Evolutionary conservation across 2,113 vertebrate species (phyloP).

Genomic region (Marcusenius ussheri): DNA sequence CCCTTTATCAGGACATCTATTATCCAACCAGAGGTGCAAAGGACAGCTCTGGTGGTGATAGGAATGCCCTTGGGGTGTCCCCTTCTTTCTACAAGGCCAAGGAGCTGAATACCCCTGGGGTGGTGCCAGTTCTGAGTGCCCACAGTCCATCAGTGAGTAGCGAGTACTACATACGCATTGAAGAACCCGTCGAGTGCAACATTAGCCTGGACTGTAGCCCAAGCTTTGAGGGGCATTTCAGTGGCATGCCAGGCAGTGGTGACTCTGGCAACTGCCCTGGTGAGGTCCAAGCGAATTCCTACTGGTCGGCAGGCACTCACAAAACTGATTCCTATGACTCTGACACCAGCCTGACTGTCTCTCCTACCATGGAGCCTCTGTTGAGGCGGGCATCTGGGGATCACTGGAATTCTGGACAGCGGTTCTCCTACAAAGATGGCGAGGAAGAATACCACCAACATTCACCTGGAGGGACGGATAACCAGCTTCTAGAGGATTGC

Average conservation of each 20-base stretch:
- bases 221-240: conserved; percentile 45
- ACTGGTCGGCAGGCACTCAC: conserved; percentile 52
- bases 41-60: conserved; percentile 50
- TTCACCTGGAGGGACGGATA: conserved; percentile 35
- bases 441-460: conserved; percentile 40
- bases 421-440: conserved; percentile 41
- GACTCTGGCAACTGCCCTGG: conserved; percentile 22
- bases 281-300: conserved; percentile 41
- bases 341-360: conserved; percentile 61
- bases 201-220: conserved; percentile 70
- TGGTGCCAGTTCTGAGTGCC: conserved; percentile 87
- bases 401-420: conserved; percentile 35
- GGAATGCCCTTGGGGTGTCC: conserved; percentile 65
- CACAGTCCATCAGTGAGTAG: conserved; percentile 89
- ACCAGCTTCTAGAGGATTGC: conserved; percentile 42
- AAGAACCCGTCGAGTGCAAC: conserved; percentile 72
- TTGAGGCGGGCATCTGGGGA: conserved; percentile 47
- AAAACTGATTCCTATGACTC: conserved; percentile 53
- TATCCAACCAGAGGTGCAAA: conserved; percentile 56
- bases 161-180: conserved; percentile 94
- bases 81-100: conserved; percentile 76
- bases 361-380: conserved; percentile 70
- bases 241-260: conserved; percentile 37
- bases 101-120: conserved; percentile 54
- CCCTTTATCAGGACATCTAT: conserved; percentile 77